A percentile compares a stretch with the other conserved stretches of the same genome.
phyloP scores from a whole-genome alignment of 2,888 invertebrate species.

The Luperina testacea region DNA sequence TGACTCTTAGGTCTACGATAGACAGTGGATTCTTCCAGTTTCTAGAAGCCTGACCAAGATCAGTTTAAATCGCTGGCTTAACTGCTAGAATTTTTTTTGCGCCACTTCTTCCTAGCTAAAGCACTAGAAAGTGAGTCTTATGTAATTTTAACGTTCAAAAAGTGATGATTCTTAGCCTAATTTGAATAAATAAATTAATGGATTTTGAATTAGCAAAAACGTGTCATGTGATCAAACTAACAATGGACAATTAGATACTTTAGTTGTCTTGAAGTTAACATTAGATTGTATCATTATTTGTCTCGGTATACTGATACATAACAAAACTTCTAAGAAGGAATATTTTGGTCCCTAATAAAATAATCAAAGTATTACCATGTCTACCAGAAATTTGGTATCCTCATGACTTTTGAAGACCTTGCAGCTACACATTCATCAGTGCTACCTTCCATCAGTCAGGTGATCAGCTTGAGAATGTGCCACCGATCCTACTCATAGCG shows the following conservation, averaged over 20 bases:
- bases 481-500: slow-evolving; percentile 25
- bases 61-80: background rate
- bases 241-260: no score
- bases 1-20: background rate
- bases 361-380: background rate
- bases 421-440: background rate
- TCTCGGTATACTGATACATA: no score
- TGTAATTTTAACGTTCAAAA: background rate
- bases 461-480: slow-evolving; percentile 25
- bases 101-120: background rate
- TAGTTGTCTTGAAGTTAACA: background rate
- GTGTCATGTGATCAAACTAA: background rate
- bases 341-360: background rate
- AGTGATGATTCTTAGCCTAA: background rate
- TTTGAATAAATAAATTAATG: background rate
- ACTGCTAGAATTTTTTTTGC: background rate
- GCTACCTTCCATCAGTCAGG: background rate
- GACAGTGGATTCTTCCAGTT: background rate
- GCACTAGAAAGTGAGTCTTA: background rate
- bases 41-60: background rate
- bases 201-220: background rate
- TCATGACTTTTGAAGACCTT: background rate
- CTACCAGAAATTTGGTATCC: background rate
- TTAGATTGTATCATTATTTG: background rate
- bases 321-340: background rate